Conservation (phyloP, 2,113 vertebrate species). For the Lonchura striata region DNA sequence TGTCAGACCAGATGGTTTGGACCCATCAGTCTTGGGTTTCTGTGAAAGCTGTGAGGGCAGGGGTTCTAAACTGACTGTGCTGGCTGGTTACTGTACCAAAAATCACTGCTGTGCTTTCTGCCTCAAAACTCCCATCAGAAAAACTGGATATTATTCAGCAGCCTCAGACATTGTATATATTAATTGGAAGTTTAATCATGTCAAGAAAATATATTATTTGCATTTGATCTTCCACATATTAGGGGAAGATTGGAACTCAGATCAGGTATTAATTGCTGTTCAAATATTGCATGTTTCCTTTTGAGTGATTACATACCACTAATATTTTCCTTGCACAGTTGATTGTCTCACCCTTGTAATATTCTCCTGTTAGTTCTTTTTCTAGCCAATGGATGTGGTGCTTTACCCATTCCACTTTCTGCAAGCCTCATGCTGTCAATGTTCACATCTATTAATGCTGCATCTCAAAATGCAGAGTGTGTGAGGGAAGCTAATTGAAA, state of each 20-base stretch:
- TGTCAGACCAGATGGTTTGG: background rate
- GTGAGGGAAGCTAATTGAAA: background rate
- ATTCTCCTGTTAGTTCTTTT: background rate
- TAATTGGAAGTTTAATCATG: background rate
- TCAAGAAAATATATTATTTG: background rate
- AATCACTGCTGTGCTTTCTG: accelerated
- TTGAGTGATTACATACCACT: background rate
- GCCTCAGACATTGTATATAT: background rate
- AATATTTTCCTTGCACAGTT: background rate
- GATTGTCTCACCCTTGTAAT: background rate
- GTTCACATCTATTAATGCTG: background rate
- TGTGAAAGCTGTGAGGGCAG: background rate
- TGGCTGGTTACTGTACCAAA: background rate
- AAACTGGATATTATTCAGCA: background rate
- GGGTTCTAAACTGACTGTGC: background rate
- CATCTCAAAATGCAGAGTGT: background rate
- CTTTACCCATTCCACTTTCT: background rate
- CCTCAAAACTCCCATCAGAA: background rate
- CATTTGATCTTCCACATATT: background rate
- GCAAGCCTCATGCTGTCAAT: background rate
- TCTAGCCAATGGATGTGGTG: background rate
- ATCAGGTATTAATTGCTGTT: background rate
- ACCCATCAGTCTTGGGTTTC: background rate
- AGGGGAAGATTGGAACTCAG: background rate
- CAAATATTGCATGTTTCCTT: background rate